Conservation (phyloP, 2,797 vertebrate species). For the Discoglossus pictus region DNA sequence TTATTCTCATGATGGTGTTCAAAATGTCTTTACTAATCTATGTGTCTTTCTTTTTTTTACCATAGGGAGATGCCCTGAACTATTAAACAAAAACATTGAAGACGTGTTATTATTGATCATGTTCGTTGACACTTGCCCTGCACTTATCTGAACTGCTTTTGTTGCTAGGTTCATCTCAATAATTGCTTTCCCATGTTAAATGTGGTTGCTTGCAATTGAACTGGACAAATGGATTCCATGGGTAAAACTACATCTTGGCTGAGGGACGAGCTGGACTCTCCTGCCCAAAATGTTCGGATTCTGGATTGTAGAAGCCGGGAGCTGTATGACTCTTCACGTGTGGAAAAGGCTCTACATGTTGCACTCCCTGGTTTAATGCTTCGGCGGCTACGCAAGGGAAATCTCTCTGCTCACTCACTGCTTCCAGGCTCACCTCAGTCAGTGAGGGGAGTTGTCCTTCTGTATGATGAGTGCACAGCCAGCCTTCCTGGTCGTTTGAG, state of each 20-base stretch:
- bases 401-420: slow-evolving; percentile 61
- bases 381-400: slow-evolving; percentile 65
- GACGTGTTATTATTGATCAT: neutral
- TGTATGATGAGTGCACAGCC: slow-evolving; percentile 60
- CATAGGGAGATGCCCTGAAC: slow-evolving; percentile 42
- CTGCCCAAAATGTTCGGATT: slow-evolving; percentile 58
- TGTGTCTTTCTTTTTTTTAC: no score
- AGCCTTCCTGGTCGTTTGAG: slow-evolving; percentile 31
- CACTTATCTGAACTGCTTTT: neutral
- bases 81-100: neutral
- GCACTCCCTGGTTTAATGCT: slow-evolving; percentile 66
- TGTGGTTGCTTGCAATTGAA: neutral
- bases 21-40: neutral
- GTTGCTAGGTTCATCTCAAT: slow-evolving; percentile 1
- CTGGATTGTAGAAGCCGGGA: slow-evolving; percentile 68
- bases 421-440: slow-evolving; percentile 56
- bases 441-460: slow-evolving; percentile 54
- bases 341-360: slow-evolving; percentile 66
- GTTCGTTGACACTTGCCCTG: no score
- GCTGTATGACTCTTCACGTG: slow-evolving; percentile 63
- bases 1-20: neutral
- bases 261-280: slow-evolving; percentile 59
- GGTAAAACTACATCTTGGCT: slow-evolving; percentile 65
- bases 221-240: slow-evolving; percentile 60
- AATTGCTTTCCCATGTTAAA: slow-evolving; percentile 3